phyloP scores from a whole-genome alignment of 2,797 vertebrate species.

The Sardinella longiceps region DNA sequence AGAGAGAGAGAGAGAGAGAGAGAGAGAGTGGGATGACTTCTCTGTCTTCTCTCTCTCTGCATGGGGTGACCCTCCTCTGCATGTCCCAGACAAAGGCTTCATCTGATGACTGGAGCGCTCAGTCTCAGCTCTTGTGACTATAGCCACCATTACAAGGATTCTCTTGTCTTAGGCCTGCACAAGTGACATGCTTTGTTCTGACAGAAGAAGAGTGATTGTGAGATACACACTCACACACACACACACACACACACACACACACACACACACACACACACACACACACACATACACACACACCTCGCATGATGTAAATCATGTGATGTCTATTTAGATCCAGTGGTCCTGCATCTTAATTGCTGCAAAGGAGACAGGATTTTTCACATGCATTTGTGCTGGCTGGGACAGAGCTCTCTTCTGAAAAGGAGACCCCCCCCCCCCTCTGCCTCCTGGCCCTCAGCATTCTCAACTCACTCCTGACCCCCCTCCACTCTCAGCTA shows the following conservation, averaged over 20 bases:
- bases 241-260: conserved; percentile 32
- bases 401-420: background rate
- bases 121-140: conserved; percentile 25
- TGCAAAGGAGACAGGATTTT: background rate
- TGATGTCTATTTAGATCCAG: conserved; percentile 2
- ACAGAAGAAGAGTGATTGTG: conserved; percentile 44
- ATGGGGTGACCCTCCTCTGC: conserved; percentile 28
- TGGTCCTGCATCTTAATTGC: background rate
- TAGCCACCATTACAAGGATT: conserved; percentile 32
- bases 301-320: background rate
- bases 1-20: background rate
- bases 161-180: conserved; percentile 50
- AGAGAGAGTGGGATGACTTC: background rate
- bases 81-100: conserved; percentile 31
- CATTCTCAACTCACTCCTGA: background rate
- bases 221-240: conserved; percentile 45
- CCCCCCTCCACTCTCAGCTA: background rate
- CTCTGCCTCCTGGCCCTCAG: background rate
- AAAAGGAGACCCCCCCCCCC: background rate
- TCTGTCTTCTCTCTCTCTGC: conserved; percentile 5
- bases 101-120: conserved; percentile 37
- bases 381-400: background rate
- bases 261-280: conserved; percentile 18
- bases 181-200: conserved; percentile 43
- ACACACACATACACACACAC: conserved; percentile 21